phyloP scores from a whole-genome alignment of 2,113 vertebrate species.

The Spermophilus dauricus region DNA sequence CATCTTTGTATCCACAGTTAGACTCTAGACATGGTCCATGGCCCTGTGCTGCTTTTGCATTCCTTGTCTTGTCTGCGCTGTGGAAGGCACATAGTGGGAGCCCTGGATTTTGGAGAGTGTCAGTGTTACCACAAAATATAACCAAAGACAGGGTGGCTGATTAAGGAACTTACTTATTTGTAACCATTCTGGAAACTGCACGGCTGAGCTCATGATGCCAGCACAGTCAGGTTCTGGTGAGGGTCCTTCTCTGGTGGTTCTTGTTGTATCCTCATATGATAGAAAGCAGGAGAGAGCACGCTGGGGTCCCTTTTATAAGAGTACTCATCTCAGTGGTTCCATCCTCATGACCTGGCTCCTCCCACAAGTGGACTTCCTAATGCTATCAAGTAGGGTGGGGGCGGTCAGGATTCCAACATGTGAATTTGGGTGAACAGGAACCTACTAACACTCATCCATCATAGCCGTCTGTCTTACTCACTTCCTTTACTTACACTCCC shows the following conservation, averaged over 20 bases:
- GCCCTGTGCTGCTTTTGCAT: not conserved
- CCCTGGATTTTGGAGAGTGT: not conserved
- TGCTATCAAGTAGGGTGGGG: not conserved
- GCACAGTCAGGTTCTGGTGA: not conserved
- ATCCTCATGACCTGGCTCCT: not conserved
- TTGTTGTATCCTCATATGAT: too few relatives aligned
- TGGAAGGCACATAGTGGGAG: not conserved
- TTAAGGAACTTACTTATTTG: not conserved
- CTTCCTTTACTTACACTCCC: not conserved
- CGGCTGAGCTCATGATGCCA: not conserved
- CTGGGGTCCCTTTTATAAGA: not conserved
- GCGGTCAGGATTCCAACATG: not conserved
- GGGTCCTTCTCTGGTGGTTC: too few relatives aligned
- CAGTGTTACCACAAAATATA: not conserved
- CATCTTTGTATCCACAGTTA: not conserved
- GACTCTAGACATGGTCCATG: not conserved
- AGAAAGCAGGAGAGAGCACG: not conserved
- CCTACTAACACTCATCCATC: not conserved
- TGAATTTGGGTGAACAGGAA: not conserved
- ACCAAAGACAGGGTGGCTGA: not conserved
- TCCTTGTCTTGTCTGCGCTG: not conserved
- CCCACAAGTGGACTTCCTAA: not conserved
- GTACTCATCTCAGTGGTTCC: not conserved
- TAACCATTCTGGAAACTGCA: not conserved
- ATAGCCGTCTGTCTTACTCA: rapidly evolving